These are phyloP conservation scores for Burhinus oedicnemus DNA, from an alignment of 2,113 vertebrate genomes.

Conservation along the genomic window DNA sequence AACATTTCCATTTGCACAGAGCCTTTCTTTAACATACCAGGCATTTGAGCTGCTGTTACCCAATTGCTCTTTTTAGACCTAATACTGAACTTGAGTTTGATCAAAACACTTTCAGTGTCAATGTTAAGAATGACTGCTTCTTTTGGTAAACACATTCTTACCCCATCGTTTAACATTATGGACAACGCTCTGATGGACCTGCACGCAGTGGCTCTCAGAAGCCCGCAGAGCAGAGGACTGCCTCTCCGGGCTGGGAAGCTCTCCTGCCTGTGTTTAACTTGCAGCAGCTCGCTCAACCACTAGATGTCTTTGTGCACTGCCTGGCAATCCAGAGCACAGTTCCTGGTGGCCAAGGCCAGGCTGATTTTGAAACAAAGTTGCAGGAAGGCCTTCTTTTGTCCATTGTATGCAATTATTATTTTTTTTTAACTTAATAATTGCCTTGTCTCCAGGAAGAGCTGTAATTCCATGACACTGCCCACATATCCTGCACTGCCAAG, in stretches of 20 bases:
- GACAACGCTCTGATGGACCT: not conserved
- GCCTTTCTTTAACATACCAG: not conserved
- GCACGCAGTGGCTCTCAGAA: not conserved
- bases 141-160: not conserved
- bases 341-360: not conserved
- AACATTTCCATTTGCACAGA: not conserved
- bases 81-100: fast-evolving
- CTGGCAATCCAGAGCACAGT: fast-evolving
- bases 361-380: not conserved
- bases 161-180: not conserved
- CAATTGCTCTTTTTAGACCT: fast-evolving
- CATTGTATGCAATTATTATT: not conserved
- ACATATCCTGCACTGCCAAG: not conserved
- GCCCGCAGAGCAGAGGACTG: not conserved
- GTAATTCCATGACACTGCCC: not conserved
- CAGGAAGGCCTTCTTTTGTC: not conserved
- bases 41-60: not conserved
- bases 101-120: not conserved
- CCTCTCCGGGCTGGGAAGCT: fast-evolving
- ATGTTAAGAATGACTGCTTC: fast-evolving
- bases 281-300: not conserved
- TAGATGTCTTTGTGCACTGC: not conserved
- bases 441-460: conserved; percentile 1
- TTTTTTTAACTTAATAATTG: not conserved
- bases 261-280: too few species aligned